Conservation (phyloP, 2,113 vertebrate genomes). For the Tringa solitaria region DNA sequence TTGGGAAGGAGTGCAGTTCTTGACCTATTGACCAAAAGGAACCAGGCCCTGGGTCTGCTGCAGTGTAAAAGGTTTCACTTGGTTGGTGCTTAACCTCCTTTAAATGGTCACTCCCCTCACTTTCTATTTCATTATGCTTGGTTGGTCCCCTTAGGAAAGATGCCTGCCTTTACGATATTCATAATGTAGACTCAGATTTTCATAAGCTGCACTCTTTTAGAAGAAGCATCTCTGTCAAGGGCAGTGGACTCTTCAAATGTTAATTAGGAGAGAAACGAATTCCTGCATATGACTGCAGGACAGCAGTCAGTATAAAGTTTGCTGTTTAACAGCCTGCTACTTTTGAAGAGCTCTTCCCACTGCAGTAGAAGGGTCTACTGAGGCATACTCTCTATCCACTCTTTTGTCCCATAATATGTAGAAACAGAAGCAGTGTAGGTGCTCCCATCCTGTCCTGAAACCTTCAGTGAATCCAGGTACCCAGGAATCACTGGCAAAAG, state of each 20-base stretch:
- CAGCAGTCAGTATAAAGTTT: not conserved
- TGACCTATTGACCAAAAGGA: not conserved
- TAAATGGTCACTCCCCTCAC: not conserved
- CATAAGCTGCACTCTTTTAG: not conserved
- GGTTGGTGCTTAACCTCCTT: not conserved
- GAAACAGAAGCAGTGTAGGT: not conserved
- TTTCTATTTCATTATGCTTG: not conserved
- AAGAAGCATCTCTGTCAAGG: not conserved
- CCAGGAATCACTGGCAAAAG: not conserved
- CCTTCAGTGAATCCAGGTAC: not conserved
- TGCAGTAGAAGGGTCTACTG: not conserved
- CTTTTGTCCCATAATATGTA: not conserved
- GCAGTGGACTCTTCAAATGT: not conserved
- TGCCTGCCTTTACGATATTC: not conserved
- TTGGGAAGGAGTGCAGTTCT: not conserved
- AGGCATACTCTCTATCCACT: not conserved
- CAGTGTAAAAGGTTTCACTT: not conserved
- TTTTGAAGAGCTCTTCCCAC: not conserved
- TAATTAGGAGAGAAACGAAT: not conserved
- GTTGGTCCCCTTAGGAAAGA: not conserved
- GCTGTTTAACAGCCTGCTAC: not conserved
- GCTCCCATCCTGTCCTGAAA: not conserved
- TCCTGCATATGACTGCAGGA: not conserved
- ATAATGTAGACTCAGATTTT: not conserved
- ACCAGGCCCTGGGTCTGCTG: fast-evolving